phyloP scores from a whole-genome alignment of 2,888 invertebrate genomes.

The Lithodes maja region DNA sequence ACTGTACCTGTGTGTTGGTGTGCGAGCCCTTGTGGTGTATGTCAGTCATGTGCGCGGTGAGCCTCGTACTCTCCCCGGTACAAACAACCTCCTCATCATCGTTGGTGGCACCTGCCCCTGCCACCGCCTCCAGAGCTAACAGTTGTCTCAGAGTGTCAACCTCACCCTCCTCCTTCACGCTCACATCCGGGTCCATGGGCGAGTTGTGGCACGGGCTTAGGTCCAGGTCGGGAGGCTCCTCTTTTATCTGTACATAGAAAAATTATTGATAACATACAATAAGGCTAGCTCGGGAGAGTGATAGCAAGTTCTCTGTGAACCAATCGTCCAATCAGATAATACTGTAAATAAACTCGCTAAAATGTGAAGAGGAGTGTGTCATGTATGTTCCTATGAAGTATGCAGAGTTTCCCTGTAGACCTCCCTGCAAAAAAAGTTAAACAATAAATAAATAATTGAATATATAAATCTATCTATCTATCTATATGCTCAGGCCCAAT shows the following conservation, averaged over 20 bases:
- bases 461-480: too few relatives aligned
- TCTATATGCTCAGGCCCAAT: too few relatives aligned
- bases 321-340: too few relatives aligned
- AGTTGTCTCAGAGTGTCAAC: slow-evolving; percentile 53
- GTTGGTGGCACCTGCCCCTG: slow-evolving; percentile 37
- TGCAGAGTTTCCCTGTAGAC: too few relatives aligned
- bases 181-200: slow-evolving; percentile 43
- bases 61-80: slow-evolving; percentile 58
- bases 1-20: background rate
- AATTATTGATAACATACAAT: background rate
- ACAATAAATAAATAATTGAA: too few relatives aligned
- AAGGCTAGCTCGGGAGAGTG: too few relatives aligned
- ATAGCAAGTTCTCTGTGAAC: too few relatives aligned
- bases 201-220: background rate
- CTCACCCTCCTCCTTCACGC: slow-evolving; percentile 59
- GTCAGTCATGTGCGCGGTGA: slow-evolving; percentile 45
- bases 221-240: slow-evolving; percentile 46
- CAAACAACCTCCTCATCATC: slow-evolving; percentile 60
- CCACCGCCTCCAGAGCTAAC: slow-evolving; percentile 61
- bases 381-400: too few relatives aligned
- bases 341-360: too few relatives aligned
- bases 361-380: too few relatives aligned
- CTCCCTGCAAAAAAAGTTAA: too few relatives aligned
- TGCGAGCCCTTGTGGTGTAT: background rate
- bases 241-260: slow-evolving; percentile 34